Conservation (phyloP, 2,113 vertebrate genomes). For the Canis aureus region DNA sequence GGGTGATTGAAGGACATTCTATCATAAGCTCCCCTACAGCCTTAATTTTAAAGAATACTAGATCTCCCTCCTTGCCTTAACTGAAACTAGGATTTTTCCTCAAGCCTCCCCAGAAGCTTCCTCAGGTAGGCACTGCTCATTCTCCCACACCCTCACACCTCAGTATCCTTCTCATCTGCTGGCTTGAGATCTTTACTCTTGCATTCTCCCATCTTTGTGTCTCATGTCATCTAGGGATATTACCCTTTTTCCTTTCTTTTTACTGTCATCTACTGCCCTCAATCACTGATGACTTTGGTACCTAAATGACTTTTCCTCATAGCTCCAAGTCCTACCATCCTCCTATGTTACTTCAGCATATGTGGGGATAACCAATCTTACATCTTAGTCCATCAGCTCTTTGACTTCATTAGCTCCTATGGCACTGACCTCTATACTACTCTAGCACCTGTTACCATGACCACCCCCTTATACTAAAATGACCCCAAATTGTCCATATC, state of each 20-base stretch:
- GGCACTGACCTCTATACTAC: neutral
- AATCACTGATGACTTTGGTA: neutral
- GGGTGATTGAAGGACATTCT: neutral
- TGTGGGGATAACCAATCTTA: neutral
- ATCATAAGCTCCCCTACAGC: neutral
- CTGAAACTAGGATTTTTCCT: neutral
- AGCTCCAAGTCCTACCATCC: neutral
- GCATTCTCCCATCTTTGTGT: neutral
- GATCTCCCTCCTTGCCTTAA: neutral
- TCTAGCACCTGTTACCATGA: slow-evolving; percentile 21
- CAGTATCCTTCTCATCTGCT: neutral
- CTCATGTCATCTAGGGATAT: neutral
- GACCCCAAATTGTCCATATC: neutral
- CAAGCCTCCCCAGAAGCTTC: neutral
- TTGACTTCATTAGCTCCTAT: neutral
- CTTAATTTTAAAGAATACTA: slow-evolving; percentile 29
- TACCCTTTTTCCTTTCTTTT: neutral
- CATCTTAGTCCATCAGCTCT: neutral
- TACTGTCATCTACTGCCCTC: neutral
- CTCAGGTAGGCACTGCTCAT: neutral
- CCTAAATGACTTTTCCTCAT: neutral
- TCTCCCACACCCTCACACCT: neutral
- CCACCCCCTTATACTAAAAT: neutral
- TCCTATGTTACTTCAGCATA: neutral
- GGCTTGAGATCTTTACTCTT: neutral